Evolutionary conservation across 2,797 vertebrate genomes (phyloP).

Genomic region (Pangasius krempfi): DNA sequence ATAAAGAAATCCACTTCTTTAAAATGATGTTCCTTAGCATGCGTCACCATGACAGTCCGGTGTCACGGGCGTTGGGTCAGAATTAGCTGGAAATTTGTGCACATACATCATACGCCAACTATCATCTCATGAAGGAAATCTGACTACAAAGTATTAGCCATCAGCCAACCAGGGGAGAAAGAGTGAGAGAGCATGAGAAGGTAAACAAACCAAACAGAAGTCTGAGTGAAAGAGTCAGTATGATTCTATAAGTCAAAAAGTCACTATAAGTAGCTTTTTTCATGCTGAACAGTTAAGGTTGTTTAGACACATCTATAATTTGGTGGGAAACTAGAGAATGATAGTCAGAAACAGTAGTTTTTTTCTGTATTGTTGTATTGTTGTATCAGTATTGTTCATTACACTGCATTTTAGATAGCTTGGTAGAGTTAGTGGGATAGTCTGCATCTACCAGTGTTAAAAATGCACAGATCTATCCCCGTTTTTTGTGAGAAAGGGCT

Average conservation of each 20-base stretch:
- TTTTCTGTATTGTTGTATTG: background rate
- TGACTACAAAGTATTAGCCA: background rate
- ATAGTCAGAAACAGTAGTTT: background rate
- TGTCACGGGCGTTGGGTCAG: background rate
- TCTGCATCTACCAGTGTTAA: background rate
- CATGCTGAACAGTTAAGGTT: background rate
- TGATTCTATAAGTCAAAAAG: background rate
- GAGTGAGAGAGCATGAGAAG: background rate
- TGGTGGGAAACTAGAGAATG: background rate
- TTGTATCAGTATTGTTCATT: background rate
- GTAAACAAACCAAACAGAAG: background rate
- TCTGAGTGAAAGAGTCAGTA: background rate
- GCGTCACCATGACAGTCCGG: background rate
- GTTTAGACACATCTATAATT: background rate
- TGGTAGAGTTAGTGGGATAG: background rate
- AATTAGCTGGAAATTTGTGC: background rate
- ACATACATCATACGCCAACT: background rate
- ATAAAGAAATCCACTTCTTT: background rate
- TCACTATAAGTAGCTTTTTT: background rate
- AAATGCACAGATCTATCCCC: background rate
- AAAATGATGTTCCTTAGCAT: no score
- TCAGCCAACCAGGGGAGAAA: background rate
- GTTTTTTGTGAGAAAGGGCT: no score
- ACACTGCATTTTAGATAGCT: background rate
- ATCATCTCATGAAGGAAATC: background rate